Evolutionary conservation across 2,113 vertebrate genomes (phyloP), one percentile per base, ranked within the genome.

Genomic region (Otolemur garnettii): DNA sequence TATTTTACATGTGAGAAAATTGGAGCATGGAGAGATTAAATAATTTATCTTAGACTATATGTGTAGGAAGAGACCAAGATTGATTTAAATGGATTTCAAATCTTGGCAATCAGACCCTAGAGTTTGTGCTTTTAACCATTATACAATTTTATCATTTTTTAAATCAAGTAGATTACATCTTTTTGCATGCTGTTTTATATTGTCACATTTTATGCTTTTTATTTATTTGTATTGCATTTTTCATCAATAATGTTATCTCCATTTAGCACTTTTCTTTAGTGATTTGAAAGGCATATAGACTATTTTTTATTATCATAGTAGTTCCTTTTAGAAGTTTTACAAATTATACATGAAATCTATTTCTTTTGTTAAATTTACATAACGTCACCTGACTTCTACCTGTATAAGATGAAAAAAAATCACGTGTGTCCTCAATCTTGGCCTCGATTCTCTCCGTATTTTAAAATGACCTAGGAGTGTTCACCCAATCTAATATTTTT

Each of bases 1-100:
- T 10, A 81, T 94, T 94, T 91, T 92, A 79, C 50, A 55, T 38
- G 33, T 55, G 50, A 74, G 42, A 12, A 68, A 87, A 72, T 22
- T 74, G 4, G 90, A 90, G 19, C 18, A 45, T 33, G 1, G 22
- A 9, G 8, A 79, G 1, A 84, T 68, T 26, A 93, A 91, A 79
- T 84, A 83, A 60, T 24, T 30, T 92, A 86, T 82, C 59, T 45
- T 69, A 60, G 28, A 69, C 38, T 62, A 30, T 28, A 22, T 5
- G 53, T 68, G 22, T 60, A 78, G n/a, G 14, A 72, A 78, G 35
- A 92, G n/a, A 38, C 15, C 33, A 38, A 69, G 24, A 82, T 38
- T 75, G 17, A 87, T 50, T 68, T 50, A 77, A 24, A 82, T 33
- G 75, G 18, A 87, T 50, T 68, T 50, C 45, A 69, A 68, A 75